Percentiles rank a stretch among this genome's conserved stretches.
Conservation (phyloP, 2,113 vertebrate genomes). For the Lethenteron reissneri region DNA sequence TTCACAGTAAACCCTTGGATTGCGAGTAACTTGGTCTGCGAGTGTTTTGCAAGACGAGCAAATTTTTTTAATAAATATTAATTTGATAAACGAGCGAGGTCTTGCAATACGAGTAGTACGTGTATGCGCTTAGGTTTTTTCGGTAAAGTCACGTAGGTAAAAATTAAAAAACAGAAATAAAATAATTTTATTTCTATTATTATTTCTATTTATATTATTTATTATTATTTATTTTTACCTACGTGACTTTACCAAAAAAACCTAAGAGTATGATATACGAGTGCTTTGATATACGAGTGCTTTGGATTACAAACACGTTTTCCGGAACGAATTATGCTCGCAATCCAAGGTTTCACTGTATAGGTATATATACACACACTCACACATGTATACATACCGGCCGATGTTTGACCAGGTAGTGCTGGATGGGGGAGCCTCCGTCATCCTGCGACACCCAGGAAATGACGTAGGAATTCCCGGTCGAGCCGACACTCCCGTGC, state of each 20-base stretch:
- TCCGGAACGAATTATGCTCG: neutral
- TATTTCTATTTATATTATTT: too few relatives aligned
- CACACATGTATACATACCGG: constrained; percentile 39
- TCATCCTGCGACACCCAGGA: constrained; percentile 89
- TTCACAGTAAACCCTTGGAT: too few relatives aligned
- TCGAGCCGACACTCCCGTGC: constrained; percentile 44
- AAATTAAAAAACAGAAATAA: too few relatives aligned
- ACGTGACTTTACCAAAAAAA: neutral
- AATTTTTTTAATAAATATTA: too few relatives aligned
- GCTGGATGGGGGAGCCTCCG: constrained; percentile 68
- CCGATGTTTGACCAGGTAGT: constrained; percentile 71
- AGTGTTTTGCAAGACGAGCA: too few relatives aligned
- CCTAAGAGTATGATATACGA: neutral
- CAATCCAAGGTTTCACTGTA: neutral
- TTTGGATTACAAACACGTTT: neutral
- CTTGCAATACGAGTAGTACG: too few relatives aligned
- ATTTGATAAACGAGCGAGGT: too few relatives aligned
- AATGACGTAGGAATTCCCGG: constrained; percentile 59
- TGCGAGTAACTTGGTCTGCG: too few relatives aligned
- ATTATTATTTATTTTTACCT: too few relatives aligned
- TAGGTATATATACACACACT: neutral
- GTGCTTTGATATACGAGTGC: neutral
- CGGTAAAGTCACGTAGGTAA: too few relatives aligned
- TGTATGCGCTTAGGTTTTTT: too few relatives aligned
- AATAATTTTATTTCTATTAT: too few relatives aligned